These are phyloP conservation scores for Emydoidea blandingii DNA, from an alignment of 2,797 vertebrate species.

Conservation along the genomic window DNA sequence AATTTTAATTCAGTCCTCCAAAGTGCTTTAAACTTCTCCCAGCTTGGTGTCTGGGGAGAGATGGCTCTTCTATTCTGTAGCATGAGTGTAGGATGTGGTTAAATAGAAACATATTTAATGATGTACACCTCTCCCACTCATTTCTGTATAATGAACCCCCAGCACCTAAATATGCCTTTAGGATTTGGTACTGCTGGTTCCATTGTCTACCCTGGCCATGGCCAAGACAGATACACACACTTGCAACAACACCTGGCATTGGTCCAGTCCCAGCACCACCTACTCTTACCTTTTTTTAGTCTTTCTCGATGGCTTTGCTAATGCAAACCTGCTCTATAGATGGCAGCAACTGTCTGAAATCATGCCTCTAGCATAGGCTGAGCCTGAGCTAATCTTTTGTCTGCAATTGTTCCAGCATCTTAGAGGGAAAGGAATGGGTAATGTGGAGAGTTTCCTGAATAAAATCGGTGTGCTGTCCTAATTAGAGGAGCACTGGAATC, in stretches of 20 bases:
- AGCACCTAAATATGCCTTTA: neutral
- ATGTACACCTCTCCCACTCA: neutral
- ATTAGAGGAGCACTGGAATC: neutral
- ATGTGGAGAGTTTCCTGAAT: neutral
- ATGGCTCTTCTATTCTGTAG: neutral
- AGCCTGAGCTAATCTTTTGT: neutral
- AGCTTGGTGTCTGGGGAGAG: neutral
- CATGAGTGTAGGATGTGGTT: neutral
- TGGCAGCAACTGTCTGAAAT: neutral
- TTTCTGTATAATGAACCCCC: neutral
- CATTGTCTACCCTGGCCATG: neutral
- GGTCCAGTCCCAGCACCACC: neutral
- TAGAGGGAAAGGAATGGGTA: accelerated
- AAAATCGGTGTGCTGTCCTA: neutral
- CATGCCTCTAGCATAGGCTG: neutral
- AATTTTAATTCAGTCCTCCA: neutral
- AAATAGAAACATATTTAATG: neutral
- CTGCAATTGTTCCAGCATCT: neutral
- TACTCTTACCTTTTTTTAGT: neutral
- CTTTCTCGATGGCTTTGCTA: neutral
- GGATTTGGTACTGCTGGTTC: neutral
- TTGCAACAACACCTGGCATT: neutral
- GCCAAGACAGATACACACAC: neutral
- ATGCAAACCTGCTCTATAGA: accelerated
- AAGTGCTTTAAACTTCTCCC: neutral